Conservation (phyloP, 2,797 vertebrate species). For the Sebastes matsubarae region DNA sequence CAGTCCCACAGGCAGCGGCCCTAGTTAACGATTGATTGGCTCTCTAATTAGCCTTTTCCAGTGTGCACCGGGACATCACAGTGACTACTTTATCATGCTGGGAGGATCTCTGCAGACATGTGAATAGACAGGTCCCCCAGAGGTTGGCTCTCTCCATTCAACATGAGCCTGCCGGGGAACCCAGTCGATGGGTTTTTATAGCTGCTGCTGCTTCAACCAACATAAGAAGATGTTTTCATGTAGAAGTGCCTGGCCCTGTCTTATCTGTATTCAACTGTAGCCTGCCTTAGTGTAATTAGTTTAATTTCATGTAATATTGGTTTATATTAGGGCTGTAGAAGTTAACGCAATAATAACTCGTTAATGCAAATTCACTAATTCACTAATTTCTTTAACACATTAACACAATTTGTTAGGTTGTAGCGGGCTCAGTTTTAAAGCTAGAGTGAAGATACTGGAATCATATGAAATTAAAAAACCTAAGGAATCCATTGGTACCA, state of each 20-base stretch:
- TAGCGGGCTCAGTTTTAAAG: too few species aligned
- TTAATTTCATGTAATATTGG: background rate
- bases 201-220: background rate
- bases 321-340: background rate
- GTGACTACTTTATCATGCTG: constrained; percentile 71
- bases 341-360: too few species aligned
- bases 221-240: constrained; percentile 9
- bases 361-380: too few species aligned
- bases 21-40: constrained; percentile 73
- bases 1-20: constrained; percentile 69
- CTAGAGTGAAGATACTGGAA: too few species aligned
- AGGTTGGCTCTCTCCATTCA: constrained; percentile 47
- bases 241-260: background rate
- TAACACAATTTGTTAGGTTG: too few species aligned
- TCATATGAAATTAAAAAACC: too few species aligned
- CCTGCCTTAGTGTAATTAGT: background rate
- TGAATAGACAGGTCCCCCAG: constrained; percentile 58
- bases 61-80: constrained; percentile 61
- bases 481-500: too few species aligned
- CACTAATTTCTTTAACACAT: too few species aligned
- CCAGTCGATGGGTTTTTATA: constrained; percentile 14
- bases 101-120: constrained; percentile 62
- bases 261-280: background rate
- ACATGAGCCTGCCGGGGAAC: constrained; percentile 16
- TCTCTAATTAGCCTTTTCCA: constrained; percentile 79